phyloP scores from a whole-genome alignment of 2,888 invertebrate genomes.

The Hetaerina titia region DNA sequence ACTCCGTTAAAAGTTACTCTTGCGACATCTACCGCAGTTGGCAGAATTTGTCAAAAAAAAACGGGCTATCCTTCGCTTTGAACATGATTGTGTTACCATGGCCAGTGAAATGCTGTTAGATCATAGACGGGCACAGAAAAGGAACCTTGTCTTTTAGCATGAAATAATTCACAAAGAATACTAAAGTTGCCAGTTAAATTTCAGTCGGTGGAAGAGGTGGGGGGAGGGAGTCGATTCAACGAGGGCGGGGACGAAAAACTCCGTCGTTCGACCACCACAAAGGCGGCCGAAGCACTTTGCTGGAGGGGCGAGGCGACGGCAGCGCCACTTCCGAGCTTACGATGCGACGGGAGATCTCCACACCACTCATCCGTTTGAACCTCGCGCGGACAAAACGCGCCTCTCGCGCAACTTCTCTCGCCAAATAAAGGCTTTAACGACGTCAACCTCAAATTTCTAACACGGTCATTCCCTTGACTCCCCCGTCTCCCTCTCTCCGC shows the following conservation, averaged over 20 bases:
- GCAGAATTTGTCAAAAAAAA: too few relatives aligned
- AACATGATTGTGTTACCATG: too few relatives aligned
- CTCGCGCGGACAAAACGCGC: neutral
- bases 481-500: neutral
- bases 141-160: too few relatives aligned
- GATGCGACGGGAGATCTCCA: neutral
- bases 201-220: too few relatives aligned
- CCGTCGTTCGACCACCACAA: neutral
- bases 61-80: too few relatives aligned
- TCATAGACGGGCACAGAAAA: too few relatives aligned
- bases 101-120: too few relatives aligned
- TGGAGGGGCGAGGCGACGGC: too few relatives aligned
- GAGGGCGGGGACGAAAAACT: neutral
- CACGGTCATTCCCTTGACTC: slow-evolving; percentile 60
- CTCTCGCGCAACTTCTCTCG: slow-evolving; percentile 14
- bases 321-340: neutral
- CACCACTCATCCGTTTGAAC: neutral
- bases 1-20: too few relatives aligned
- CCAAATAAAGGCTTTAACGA: slow-evolving; percentile 61
- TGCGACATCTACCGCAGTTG: too few relatives aligned
- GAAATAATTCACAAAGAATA: too few relatives aligned
- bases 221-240: neutral
- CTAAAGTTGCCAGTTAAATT: too few relatives aligned
- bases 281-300: neutral
- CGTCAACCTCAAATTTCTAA: slow-evolving; percentile 67